A percentile compares a stretch with the other conserved stretches of the same genome.
Conservation (phyloP, 2,797 vertebrate genomes). For the Trichosurus vulpecula region DNA sequence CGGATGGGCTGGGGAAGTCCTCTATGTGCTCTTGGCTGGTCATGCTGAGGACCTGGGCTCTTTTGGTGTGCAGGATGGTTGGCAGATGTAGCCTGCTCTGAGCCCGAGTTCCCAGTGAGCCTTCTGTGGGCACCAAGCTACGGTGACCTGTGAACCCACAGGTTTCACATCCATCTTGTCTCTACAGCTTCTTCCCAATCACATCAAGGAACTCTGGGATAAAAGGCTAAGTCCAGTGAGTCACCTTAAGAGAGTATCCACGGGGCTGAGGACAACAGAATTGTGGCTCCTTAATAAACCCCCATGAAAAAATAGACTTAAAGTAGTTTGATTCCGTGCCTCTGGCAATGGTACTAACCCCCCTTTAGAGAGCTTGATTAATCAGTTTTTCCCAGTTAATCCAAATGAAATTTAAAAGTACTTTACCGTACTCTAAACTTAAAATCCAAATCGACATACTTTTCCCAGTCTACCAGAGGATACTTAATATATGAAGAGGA, state of each 20-base stretch:
- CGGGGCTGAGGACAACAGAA: not conserved
- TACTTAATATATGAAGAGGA: not conserved
- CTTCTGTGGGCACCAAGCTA: not conserved
- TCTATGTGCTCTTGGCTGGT: not conserved
- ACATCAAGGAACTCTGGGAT: constrained; percentile 3
- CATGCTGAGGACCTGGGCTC: not conserved
- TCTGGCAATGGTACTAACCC: not conserved
- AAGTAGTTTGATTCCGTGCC: not conserved
- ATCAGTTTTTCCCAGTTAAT: not conserved
- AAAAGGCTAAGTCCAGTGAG: constrained; percentile 40
- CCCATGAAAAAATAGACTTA: not conserved
- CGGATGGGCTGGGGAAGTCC: not conserved
- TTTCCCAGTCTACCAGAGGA: not conserved
- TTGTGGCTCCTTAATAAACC: not conserved
- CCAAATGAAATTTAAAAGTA: not conserved
- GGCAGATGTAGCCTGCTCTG: not conserved
- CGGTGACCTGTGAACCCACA: not conserved
- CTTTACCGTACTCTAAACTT: not conserved
- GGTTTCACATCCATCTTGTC: not conserved
- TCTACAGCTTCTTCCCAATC: constrained; percentile 37
- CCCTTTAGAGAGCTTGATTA: not conserved
- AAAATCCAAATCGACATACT: not conserved
- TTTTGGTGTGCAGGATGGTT: not conserved
- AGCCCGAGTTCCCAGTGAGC: not conserved
- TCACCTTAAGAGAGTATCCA: not conserved